Evolutionary conservation across 1,140 invertebrate species (phyloP), one percentile per base, ranked within the genome.

Genomic region (Drosophila kikkawai): DNA sequence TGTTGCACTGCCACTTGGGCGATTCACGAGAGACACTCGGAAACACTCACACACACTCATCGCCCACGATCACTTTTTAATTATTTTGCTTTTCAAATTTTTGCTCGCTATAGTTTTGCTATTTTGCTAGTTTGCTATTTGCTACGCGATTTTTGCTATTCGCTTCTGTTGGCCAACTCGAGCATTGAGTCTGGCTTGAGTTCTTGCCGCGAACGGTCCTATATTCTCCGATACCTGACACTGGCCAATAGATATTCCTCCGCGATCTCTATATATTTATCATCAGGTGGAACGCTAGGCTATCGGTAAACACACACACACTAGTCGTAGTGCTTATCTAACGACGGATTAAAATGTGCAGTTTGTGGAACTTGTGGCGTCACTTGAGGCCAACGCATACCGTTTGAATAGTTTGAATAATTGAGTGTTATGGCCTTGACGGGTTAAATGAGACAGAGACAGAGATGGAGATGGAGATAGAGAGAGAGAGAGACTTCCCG

Each of bases 171-270:
- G 70, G 85, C 85, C 85, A 90, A 79, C 75, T 90, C 78, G 64
- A 66, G 74, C 80, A 87, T 73, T 91, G 87, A 91, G 87, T 91
- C 87, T 87, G 75, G 69, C 65, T 91, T 84, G 65, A 79, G 87
- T 91, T 87, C 87, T 91, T 86, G 87, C 70, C 80, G 87, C 56
- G 87, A 74, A 69, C 86, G 76, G 81, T 84, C 39, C 61, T 71
- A 26, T 13, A 32, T 67, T 63, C 26, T 19, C 22, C 32, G 41
- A 41, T 22, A 64, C n/a, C 22, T 3, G 44, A 67, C 17, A 37
- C 34, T 4, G 53, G 51, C n/a, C 44, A 37, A 5, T 22, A 34
- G 5, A 60, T 60, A 48, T 22, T 22, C 11, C 39, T 6, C 34
- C 51, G 51, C 51, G 17, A 39, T 29, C 11, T 29, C 9, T 29